Percentiles rank a stretch among this genome's conserved stretches.
Evolutionary conservation across 1,140 invertebrate genomes (phyloP).

Genomic region (Sycophaga agraensis): DNA sequence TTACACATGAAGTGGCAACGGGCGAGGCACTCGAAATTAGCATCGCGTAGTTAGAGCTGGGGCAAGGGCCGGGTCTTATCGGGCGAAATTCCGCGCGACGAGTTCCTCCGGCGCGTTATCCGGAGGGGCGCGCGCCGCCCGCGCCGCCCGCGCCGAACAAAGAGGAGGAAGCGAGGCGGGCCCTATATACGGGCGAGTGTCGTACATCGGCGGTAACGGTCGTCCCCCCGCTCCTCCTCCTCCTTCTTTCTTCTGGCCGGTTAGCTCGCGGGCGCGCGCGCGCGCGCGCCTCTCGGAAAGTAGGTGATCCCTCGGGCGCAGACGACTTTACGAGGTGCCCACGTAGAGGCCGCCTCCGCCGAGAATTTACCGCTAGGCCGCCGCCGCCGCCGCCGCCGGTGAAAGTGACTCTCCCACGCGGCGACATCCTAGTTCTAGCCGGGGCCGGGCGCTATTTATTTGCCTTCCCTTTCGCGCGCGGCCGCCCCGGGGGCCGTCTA

Average conservation of each 20-base stretch:
- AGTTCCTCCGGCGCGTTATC: no score
- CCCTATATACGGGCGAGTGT: no score
- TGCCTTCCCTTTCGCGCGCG: slow-evolving; percentile 7
- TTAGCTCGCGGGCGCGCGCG: background rate
- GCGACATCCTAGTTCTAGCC: slow-evolving; percentile 47
- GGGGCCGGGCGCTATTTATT: slow-evolving; percentile 13
- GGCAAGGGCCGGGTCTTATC: no score
- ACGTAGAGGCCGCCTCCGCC: background rate
- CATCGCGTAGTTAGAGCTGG: no score
- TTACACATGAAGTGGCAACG: no score
- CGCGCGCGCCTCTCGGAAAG: slow-evolving; percentile 19
- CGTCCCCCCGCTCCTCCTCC: background rate
- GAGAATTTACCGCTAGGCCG: slow-evolving; percentile 46
- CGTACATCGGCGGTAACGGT: no score
- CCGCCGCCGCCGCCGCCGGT: slow-evolving; percentile 40
- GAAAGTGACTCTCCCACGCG: slow-evolving; percentile 60
- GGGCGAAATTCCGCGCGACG: no score
- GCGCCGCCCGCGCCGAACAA: background rate
- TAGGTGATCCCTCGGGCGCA: slow-evolving; percentile 32
- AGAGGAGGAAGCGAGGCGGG: no score
- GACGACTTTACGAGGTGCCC: slow-evolving; percentile 31
- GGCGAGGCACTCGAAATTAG: no score
- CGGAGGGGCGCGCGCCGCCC: slow-evolving; percentile 21
- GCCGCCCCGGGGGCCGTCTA: background rate
- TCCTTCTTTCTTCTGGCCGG: background rate